Evolutionary conservation across 2,888 invertebrate genomes (phyloP).

Genomic region (Microdon myrmicae): DNA sequence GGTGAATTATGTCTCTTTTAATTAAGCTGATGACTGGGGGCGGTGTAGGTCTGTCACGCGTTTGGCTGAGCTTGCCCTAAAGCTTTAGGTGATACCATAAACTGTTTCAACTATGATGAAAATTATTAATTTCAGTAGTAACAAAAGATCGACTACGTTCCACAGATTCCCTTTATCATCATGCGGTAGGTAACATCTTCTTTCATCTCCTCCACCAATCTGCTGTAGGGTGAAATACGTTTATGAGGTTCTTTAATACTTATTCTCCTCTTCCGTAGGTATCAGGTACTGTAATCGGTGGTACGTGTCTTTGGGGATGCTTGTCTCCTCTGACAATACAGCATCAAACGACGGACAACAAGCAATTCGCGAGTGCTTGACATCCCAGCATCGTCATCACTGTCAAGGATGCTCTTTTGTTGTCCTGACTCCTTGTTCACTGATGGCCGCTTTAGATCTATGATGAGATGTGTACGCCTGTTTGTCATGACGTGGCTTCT

Average conservation of each 20-base stretch:
- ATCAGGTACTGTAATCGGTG: too few relatives aligned
- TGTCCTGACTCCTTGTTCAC: too few relatives aligned
- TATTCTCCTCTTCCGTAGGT: neutral
- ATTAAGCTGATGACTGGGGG: constrained; percentile 34
- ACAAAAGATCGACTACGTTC: too few relatives aligned
- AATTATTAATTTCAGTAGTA: too few relatives aligned
- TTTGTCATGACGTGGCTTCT: too few relatives aligned
- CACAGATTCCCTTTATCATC: neutral
- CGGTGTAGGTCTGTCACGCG: neutral
- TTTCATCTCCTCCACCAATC: neutral
- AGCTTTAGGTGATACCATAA: too few relatives aligned
- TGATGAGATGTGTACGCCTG: too few relatives aligned
- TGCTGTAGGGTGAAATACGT: constrained; percentile 1
- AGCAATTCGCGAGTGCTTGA: constrained; percentile 11
- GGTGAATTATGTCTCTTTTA: constrained; percentile 38
- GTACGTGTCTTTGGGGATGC: neutral
- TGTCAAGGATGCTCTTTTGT: neutral
- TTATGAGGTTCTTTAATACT: constrained; percentile 11
- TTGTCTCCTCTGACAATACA: neutral
- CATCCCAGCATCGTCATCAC: constrained; percentile 9
- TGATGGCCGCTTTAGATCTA: neutral
- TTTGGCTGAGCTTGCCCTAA: too few relatives aligned
- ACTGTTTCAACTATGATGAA: too few relatives aligned
- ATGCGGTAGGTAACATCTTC: constrained; percentile 1
- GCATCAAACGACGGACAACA: constrained; percentile 7